These are phyloP conservation scores for Benitochromis conjunctus DNA, from an alignment of 2,113 vertebrate species.

Conservation along the genomic window DNA sequence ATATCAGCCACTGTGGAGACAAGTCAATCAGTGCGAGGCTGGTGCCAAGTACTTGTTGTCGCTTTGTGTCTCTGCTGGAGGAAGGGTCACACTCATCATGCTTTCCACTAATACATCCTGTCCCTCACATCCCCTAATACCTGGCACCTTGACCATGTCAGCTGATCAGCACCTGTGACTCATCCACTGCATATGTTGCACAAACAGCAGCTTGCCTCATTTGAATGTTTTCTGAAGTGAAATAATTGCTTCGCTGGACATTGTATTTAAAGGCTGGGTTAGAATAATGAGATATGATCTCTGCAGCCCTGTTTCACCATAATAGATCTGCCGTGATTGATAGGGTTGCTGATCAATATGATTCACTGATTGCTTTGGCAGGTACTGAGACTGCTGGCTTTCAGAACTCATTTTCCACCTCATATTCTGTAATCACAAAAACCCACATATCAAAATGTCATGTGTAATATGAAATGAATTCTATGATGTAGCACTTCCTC, in stretches of 20 bases:
- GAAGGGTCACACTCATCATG: conserved; percentile 48
- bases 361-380: conserved; percentile 24
- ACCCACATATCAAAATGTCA: background rate
- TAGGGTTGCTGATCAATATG: conserved; percentile 30
- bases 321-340: background rate
- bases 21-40: conserved; percentile 54
- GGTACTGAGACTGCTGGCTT: background rate
- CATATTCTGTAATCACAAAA: background rate
- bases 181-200: background rate
- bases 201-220: conserved; percentile 3
- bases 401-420: conserved; percentile 21
- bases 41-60: conserved; percentile 56
- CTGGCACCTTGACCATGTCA: conserved; percentile 9
- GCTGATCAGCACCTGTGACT: conserved; percentile 1
- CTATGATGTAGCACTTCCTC: background rate
- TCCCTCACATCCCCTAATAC: conserved; percentile 11
- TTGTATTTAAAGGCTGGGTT: background rate
- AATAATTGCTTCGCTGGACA: background rate
- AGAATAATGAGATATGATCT: conserved; percentile 11
- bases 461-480: background rate
- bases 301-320: background rate
- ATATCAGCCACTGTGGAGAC: conserved; percentile 49
- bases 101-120: conserved; percentile 14
- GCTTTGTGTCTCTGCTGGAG: conserved; percentile 34
- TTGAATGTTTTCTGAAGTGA: background rate